phyloP scores from a whole-genome alignment of 2,888 invertebrate genomes.

The Ornithoptera priamus region DNA sequence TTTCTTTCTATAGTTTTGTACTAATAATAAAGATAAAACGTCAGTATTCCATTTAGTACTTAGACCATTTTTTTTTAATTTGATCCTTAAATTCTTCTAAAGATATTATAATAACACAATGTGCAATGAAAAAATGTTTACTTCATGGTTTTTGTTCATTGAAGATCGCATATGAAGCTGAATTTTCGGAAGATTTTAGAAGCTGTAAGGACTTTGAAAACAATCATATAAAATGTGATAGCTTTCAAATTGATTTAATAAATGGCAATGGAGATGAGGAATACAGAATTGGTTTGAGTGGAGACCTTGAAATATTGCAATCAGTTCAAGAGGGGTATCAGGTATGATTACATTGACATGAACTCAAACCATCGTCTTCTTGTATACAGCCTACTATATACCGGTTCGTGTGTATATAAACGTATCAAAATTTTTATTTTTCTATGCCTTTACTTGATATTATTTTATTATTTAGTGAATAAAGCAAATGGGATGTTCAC shows the following conservation, averaged over 20 bases:
- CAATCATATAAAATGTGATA: constrained; percentile 25
- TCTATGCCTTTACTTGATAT: no score
- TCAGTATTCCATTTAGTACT: no score
- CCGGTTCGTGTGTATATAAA: no score
- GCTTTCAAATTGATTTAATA: constrained; percentile 32
- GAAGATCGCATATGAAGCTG: constrained; percentile 35
- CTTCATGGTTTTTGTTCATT: not conserved
- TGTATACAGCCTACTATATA: not conserved
- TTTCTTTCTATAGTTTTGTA: no score
- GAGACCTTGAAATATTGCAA: constrained; percentile 32
- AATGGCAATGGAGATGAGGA: constrained; percentile 28
- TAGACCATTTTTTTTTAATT: no score
- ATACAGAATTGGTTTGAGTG: constrained; percentile 35
- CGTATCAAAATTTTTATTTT: no score
- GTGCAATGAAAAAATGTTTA: not conserved
- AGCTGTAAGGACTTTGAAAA: constrained; percentile 39
- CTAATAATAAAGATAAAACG: no score
- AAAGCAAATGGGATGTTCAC: no score
- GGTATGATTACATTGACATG: constrained; percentile 31
- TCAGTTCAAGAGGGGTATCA: constrained; percentile 33
- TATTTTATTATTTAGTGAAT: no score
- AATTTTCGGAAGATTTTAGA: constrained; percentile 38
- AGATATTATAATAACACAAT: no score
- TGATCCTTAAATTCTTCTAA: no score
- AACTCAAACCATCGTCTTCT: not conserved